These are phyloP conservation scores for Aurelia sp. DNA, from an alignment of 30 jellyfish, hydroid and myxozoan genomes.

Conservation along the genomic window DNA sequence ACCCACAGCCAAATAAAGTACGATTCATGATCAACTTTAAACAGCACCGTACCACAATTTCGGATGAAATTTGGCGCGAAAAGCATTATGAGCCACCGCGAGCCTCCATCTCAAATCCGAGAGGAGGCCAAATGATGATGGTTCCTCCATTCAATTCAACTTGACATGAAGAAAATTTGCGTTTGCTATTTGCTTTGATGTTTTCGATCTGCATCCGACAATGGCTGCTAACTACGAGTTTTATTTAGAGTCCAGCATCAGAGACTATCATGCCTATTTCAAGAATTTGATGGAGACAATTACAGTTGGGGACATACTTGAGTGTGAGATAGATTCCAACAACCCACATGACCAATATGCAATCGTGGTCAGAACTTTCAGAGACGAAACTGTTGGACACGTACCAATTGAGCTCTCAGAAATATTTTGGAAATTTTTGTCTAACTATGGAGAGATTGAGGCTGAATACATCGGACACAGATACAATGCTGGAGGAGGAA, in stretches of 20 bases:
- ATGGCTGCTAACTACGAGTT: constrained; percentile 10
- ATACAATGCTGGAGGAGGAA: too few species aligned
- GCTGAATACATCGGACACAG: too few species aligned
- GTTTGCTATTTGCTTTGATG: not conserved
- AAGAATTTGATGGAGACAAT: constrained; percentile 7
- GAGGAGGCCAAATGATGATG: not conserved
- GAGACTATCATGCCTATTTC: constrained; percentile 7
- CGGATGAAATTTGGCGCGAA: not conserved
- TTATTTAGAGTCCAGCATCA: constrained; percentile 13
- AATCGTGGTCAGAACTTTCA: constrained; percentile 19
- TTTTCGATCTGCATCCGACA: not conserved
- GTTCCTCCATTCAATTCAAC: not conserved
- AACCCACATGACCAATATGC: constrained; percentile 15
- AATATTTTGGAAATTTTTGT: not conserved
- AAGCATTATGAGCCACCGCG: not conserved
- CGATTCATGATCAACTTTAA: constrained; percentile 15
- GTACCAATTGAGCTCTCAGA: constrained; percentile 18
- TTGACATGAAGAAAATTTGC: not conserved
- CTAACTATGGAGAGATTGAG: too few species aligned
- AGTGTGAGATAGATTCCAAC: constrained; percentile 14
- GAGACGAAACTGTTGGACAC: constrained; percentile 1
- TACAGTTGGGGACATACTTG: constrained; percentile 14
- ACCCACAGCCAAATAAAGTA: constrained; percentile 32
- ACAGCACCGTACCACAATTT: not conserved
- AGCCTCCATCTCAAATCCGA: not conserved